A percentile compares a stretch with the other conserved stretches of the same genome.
phyloP scores from a whole-genome alignment of 2,888 invertebrate genomes.

The Ceraclea dissimilis region DNA sequence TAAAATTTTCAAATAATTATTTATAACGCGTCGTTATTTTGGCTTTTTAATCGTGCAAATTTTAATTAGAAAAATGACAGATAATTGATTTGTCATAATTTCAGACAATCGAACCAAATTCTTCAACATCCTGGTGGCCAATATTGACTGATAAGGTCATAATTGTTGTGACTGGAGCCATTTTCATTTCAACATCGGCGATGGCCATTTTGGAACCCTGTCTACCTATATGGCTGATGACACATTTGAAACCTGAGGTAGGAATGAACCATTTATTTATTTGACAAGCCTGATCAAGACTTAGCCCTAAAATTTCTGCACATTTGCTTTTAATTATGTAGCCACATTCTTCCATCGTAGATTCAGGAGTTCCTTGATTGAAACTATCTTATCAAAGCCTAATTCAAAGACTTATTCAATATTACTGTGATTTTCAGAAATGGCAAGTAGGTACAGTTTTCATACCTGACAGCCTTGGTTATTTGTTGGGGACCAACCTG shows the following conservation, averaged over 20 bases:
- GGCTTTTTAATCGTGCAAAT: no score
- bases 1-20: constrained; percentile 6
- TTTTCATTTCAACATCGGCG: constrained; percentile 71
- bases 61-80: no score
- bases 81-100: background rate
- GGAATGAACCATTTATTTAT: constrained; percentile 12
- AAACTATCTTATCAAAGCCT: no score
- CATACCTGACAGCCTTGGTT: constrained; percentile 78
- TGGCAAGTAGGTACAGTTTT: constrained; percentile 78
- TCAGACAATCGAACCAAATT: constrained; percentile 18
- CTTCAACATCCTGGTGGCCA: constrained; percentile 42
- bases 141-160: constrained; percentile 58
- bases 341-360: no score
- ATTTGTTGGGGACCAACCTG: constrained; percentile 73
- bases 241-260: constrained; percentile 55
- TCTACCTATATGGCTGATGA: constrained; percentile 73
- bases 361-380: no score
- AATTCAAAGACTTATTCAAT: no score
- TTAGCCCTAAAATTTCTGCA: no score
- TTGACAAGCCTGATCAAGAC: no score
- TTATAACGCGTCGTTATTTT: background rate
- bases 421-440: no score
- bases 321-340: no score
- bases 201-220: constrained; percentile 80
- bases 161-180: constrained; percentile 55